Conservation (phyloP, 2,113 vertebrate genomes). For the Mormyrus iriodes region DNA sequence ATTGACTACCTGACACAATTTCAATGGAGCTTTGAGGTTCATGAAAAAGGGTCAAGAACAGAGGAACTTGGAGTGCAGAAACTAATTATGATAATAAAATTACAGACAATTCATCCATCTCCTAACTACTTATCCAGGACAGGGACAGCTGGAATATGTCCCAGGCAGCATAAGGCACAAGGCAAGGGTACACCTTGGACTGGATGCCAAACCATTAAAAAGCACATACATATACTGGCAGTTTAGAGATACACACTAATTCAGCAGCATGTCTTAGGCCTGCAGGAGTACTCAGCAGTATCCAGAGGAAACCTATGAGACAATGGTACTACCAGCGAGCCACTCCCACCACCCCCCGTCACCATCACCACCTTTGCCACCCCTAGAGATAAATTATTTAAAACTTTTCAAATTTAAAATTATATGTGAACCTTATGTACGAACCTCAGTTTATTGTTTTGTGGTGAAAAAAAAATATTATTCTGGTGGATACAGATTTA, state of each 20-base stretch:
- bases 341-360: too few relatives aligned
- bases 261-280: not conserved
- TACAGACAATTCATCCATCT: not conserved
- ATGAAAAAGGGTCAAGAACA: constrained; percentile 23
- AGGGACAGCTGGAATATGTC: not conserved
- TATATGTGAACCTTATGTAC: too few relatives aligned
- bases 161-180: not conserved
- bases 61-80: not conserved
- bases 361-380: not conserved
- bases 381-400: not conserved
- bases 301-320: not conserved
- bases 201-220: not conserved
- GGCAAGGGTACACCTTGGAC: not conserved
- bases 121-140: not conserved
- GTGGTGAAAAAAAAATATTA: not conserved
- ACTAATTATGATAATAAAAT: not conserved
- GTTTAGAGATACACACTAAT: not conserved
- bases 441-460: not conserved
- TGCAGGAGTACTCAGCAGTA: not conserved
- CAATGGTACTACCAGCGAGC: not conserved
- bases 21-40: constrained; percentile 38
- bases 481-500: not conserved
- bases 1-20: constrained; percentile 47
- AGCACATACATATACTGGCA: not conserved
- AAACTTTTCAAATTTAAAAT: not conserved